These are phyloP conservation scores for Rapana venosa DNA, from an alignment of 2,888 invertebrate species.

Conservation along the genomic window DNA sequence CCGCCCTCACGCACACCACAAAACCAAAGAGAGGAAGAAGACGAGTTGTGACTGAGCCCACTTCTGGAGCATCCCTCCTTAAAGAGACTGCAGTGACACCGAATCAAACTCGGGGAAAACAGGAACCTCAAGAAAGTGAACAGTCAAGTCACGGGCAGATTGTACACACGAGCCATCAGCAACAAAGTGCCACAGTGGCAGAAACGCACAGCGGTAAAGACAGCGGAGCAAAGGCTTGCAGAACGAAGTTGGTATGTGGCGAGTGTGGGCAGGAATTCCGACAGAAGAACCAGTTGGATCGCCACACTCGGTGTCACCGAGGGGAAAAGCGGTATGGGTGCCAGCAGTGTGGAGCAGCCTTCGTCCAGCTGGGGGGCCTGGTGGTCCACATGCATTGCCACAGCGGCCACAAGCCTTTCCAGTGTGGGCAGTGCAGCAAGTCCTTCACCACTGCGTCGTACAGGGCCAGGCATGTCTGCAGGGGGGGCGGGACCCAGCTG, in stretches of 20 bases:
- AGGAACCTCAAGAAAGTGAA: neutral
- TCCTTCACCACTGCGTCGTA: conserved; percentile 6
- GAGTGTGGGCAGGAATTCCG: neutral
- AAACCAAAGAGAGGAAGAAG: neutral
- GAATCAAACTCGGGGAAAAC: too few species aligned
- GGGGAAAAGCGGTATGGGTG: conserved; percentile 7
- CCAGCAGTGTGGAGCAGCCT: conserved; percentile 14
- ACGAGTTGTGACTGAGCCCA: neutral
- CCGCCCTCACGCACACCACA: neutral
- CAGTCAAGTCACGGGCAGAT: neutral
- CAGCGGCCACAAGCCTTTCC: conserved; percentile 25
- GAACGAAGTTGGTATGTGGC: neutral
- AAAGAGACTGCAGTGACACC: neutral
- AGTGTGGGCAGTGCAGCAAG: conserved; percentile 9
- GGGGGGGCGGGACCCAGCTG: neutral
- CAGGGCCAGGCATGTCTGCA: conserved; percentile 23
- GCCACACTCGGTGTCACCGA: neutral
- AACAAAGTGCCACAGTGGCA: neutral
- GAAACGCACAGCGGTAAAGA: neutral
- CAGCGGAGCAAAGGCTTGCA: neutral
- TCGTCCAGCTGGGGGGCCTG: conserved; percentile 3
- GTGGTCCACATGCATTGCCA: conserved; percentile 14
- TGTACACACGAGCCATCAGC: neutral
- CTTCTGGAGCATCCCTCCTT: neutral
- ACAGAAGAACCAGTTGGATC: neutral